phyloP scores from a whole-genome alignment of 1,140 invertebrate species.

The Drosophila lini region DNA sequence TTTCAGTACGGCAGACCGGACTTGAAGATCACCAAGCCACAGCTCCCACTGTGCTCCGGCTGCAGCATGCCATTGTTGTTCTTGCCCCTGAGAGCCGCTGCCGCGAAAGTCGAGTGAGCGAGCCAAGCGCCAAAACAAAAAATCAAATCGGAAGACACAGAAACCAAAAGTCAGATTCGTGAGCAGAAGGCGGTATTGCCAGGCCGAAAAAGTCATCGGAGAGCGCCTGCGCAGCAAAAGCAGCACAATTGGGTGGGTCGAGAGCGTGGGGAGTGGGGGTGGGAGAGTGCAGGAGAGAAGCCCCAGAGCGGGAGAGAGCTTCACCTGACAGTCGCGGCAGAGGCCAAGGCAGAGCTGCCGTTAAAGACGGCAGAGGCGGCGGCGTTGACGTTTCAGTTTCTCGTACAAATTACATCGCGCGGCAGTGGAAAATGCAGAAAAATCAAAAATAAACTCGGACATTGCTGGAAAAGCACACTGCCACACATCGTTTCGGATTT shows the following conservation, averaged over 20 bases:
- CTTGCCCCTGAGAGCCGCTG: constrained; percentile 38
- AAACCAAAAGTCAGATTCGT: constrained; percentile 35
- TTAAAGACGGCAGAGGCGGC: constrained; percentile 49
- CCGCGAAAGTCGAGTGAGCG: constrained; percentile 74
- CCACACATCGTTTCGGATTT: constrained; percentile 6
- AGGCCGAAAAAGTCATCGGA: constrained; percentile 41
- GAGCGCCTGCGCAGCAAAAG: constrained; percentile 61
- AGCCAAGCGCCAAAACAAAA: constrained; percentile 32
- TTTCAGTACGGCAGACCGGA: background rate
- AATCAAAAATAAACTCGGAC: constrained; percentile 52
- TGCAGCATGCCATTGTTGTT: constrained; percentile 55
- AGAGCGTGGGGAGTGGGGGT: constrained; percentile 30
- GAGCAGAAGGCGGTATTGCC: constrained; percentile 45
- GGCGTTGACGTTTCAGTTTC: constrained; percentile 69
- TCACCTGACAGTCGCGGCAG: constrained; percentile 42
- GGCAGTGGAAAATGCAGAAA: constrained; percentile 67
- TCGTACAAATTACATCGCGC: constrained; percentile 77
- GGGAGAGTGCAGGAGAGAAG: constrained; percentile 10
- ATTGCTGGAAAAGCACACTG: constrained; percentile 47
- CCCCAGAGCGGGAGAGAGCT: constrained; percentile 29
- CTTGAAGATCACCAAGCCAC: background rate
- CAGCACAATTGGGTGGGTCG: constrained; percentile 44
- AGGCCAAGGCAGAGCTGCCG: constrained; percentile 32
- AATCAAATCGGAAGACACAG: constrained; percentile 26
- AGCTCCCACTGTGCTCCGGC: constrained; percentile 51